Conservation (phyloP, 2,113 vertebrate species). For the Potamarius usumacintae region DNA sequence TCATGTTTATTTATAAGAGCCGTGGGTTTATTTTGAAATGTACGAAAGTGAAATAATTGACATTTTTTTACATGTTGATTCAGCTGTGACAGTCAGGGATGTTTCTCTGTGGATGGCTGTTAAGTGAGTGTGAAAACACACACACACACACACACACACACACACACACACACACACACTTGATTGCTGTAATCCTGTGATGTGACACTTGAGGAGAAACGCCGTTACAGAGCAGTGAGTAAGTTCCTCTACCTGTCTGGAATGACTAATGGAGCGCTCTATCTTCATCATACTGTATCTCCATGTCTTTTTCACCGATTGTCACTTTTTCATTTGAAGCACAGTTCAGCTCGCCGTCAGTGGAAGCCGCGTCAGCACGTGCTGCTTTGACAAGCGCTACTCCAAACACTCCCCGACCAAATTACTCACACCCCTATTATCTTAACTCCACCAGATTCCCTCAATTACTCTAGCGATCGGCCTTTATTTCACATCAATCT, state of each 20-base stretch:
- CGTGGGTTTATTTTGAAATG: neutral
- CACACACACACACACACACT: neutral
- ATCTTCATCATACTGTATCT: neutral
- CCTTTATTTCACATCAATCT: conserved; percentile 23
- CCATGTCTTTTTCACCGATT: neutral
- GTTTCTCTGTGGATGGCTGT: neutral
- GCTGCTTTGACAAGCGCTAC: conserved; percentile 28
- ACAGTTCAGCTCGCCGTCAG: neutral
- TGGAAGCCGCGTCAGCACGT: neutral
- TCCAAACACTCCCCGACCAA: conserved; percentile 26
- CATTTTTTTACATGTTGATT: neutral
- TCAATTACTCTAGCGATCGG: neutral
- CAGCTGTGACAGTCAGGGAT: conserved; percentile 14
- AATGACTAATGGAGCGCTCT: conserved; percentile 12
- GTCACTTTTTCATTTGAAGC: neutral
- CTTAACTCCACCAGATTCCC: conserved; percentile 11
- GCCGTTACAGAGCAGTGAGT: neutral
- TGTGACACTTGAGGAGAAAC: neutral
- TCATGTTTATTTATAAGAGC: neutral
- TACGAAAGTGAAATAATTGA: neutral
- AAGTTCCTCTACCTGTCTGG: neutral
- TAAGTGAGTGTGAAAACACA: conserved; percentile 31
- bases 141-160: conserved; percentile 24
- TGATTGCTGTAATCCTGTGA: neutral
- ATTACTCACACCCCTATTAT: conserved; percentile 35